Evolutionary conservation across 1,140 invertebrate genomes (phyloP).

Genomic region (Pararge aegeria): DNA sequence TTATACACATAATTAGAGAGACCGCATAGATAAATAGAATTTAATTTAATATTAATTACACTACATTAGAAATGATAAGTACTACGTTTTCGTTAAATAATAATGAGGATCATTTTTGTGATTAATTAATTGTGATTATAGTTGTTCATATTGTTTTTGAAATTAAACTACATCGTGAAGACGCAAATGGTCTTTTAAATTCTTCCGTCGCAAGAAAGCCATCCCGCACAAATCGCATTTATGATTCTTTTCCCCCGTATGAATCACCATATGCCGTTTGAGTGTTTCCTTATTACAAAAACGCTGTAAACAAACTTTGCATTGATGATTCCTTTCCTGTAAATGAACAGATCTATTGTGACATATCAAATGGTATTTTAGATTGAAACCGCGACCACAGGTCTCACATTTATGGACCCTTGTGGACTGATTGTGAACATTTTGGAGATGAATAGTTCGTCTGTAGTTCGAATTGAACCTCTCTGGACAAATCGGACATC

Average conservation of each 20-base stretch:
- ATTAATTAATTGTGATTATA: neutral
- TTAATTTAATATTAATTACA: no score
- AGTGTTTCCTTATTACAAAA: conserved; percentile 75
- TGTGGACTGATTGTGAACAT: conserved; percentile 66
- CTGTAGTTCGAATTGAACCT: conserved; percentile 68
- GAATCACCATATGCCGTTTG: conserved; percentile 79
- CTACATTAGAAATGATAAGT: no score
- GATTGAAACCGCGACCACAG: conserved; percentile 61
- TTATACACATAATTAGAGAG: no score
- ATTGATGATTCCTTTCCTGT: conserved; percentile 69
- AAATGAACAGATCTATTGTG: conserved; percentile 68
- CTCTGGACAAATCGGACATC: conserved; percentile 70
- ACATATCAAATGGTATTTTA: conserved; percentile 68
- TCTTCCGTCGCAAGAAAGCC: conserved; percentile 78
- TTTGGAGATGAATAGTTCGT: conserved; percentile 66
- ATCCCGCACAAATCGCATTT: conserved; percentile 85
- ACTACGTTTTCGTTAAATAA: no score
- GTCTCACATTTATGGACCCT: conserved; percentile 73
- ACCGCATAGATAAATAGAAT: no score
- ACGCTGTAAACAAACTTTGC: conserved; percentile 67
- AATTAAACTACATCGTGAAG: conserved; percentile 46
- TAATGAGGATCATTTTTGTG: no score
- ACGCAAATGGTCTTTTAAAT: conserved; percentile 64
- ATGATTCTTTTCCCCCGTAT: conserved; percentile 87
- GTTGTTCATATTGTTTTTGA: no score